These are phyloP conservation scores for Parochlus steinenii DNA, from an alignment of 2,888 invertebrate genomes.

Conservation along the genomic window DNA sequence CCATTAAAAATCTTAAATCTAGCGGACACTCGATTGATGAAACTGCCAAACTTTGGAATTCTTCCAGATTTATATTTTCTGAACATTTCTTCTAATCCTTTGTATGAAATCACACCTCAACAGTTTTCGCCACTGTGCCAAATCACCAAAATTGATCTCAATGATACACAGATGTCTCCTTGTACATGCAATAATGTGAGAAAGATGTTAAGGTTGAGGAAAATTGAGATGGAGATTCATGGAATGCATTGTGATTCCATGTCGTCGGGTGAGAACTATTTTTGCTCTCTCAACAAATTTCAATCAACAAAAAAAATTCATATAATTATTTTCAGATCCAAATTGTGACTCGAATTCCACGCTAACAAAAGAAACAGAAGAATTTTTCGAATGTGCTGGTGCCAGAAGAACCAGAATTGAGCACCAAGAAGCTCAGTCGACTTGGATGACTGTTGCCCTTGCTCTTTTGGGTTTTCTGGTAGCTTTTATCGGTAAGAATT, in stretches of 20 bases:
- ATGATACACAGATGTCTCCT: constrained; percentile 21
- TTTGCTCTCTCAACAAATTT: no score
- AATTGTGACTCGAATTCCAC: constrained; percentile 24
- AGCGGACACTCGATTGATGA: constrained; percentile 38
- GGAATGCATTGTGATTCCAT: constrained; percentile 2
- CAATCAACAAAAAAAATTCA: not conserved
- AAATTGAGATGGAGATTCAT: constrained; percentile 3
- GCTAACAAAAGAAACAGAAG: constrained; percentile 7
- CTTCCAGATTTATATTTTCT: constrained; percentile 39
- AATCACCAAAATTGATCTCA: constrained; percentile 38
- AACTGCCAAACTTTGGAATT: constrained; percentile 41
- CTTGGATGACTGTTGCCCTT: constrained; percentile 33
- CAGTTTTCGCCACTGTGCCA: constrained; percentile 45
- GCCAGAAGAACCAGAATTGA: constrained; percentile 4
- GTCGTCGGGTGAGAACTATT: constrained; percentile 6
- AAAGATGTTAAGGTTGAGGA: constrained; percentile 3
- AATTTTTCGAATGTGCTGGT: constrained; percentile 4
- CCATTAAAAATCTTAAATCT: constrained; percentile 41
- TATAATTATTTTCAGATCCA: constrained; percentile 28
- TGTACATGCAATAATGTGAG: constrained; percentile 19
- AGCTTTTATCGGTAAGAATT: constrained; percentile 32
- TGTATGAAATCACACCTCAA: constrained; percentile 31
- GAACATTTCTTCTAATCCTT: constrained; percentile 44
- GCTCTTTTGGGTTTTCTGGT: constrained; percentile 33
- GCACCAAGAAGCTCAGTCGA: constrained; percentile 21